Evolutionary conservation across 2,888 invertebrate genomes (phyloP).

Genomic region (Tiliacea aurago): DNA sequence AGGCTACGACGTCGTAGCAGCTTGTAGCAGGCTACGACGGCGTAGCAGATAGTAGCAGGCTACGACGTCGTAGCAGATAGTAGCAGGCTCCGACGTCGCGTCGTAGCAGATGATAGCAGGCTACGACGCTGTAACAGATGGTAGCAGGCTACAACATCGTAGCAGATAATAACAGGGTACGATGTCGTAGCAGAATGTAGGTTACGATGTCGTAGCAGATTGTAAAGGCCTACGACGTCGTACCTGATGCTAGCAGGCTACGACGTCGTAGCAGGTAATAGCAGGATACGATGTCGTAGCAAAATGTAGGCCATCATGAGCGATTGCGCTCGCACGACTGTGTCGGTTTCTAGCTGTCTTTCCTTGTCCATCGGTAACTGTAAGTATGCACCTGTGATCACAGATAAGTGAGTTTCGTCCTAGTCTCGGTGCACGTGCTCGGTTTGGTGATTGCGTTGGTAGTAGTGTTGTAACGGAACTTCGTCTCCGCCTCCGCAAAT

Average conservation of each 20-base stretch:
- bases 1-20: background rate
- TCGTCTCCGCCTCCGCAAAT: too few species aligned
- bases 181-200: background rate
- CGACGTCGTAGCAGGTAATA: background rate
- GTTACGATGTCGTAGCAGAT: too few species aligned
- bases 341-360: too few species aligned
- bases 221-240: background rate
- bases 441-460: too few species aligned
- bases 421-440: too few species aligned
- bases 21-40: background rate
- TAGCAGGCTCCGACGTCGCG: background rate
- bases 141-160: background rate
- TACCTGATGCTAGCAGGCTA: background rate
- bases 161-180: background rate
- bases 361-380: too few species aligned
- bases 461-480: too few species aligned
- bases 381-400: too few species aligned
- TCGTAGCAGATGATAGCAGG: background rate
- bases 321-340: too few species aligned
- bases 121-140: background rate
- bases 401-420: too few species aligned
- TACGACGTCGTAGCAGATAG: background rate
- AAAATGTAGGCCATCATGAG: background rate
- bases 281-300: background rate
- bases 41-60: background rate